Conservation (phyloP, 1,140 invertebrate species). For the Dendroctonus ponderosae region DNA sequence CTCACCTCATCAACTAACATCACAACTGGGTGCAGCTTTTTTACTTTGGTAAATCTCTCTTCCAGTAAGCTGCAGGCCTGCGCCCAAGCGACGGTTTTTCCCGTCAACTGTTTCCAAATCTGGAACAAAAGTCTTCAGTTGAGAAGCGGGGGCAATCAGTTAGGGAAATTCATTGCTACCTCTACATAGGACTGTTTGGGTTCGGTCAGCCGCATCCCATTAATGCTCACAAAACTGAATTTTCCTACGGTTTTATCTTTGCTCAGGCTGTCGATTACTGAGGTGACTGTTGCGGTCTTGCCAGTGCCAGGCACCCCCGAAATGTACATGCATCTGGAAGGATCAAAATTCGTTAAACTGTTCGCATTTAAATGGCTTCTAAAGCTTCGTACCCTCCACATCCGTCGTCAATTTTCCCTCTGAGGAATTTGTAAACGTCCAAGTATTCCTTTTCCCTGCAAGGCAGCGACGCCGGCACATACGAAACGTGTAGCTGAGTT, state of each 20-base stretch:
- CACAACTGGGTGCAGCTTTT: conserved; percentile 63
- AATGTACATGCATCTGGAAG: conserved; percentile 96
- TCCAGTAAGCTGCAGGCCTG: conserved; percentile 79
- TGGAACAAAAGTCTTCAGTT: too few relatives aligned
- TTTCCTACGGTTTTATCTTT: conserved; percentile 63
- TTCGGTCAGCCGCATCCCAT: conserved; percentile 92
- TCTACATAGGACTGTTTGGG: conserved; percentile 89
- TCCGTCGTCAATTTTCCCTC: conserved; percentile 70
- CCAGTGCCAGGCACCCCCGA: conserved; percentile 98
- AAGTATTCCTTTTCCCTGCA: conserved; percentile 75
- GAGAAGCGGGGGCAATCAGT: too few relatives aligned
- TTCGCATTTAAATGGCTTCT: too few relatives aligned
- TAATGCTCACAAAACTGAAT: conserved; percentile 85
- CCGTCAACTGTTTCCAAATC: conserved; percentile 65
- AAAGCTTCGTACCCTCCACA: too few relatives aligned
- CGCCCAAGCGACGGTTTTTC: conserved; percentile 74
- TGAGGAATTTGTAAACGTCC: conserved; percentile 75
- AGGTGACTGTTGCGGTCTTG: conserved; percentile 94
- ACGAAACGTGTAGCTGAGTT: conserved; percentile 47
- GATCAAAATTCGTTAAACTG: too few relatives aligned
- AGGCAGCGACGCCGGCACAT: conserved; percentile 69
- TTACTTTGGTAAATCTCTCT: conserved; percentile 68
- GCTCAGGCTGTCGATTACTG: conserved; percentile 73
- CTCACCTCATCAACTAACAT: conserved; percentile 89
- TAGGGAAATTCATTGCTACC: too few relatives aligned